Evolutionary conservation across 2,113 vertebrate genomes (phyloP).

Genomic region (Apodemus speciosus): DNA sequence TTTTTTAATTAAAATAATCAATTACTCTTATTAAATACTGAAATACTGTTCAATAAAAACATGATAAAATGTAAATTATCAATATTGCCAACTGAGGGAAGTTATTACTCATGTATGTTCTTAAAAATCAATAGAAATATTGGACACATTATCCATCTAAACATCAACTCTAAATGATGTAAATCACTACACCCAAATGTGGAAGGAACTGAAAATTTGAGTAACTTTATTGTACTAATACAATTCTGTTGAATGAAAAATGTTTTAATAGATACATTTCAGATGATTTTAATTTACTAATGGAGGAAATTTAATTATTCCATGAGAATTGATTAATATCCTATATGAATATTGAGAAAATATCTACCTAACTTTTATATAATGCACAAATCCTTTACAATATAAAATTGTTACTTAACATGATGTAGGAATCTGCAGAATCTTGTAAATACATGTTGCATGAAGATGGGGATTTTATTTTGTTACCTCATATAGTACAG

Average conservation of each 20-base stretch:
- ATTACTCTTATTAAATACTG: neutral
- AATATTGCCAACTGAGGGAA: neutral
- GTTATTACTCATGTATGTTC: neutral
- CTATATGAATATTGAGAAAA: neutral
- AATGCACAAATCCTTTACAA: neutral
- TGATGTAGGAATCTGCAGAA: neutral
- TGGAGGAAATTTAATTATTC: neutral
- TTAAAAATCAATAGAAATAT: neutral
- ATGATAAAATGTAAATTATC: neutral
- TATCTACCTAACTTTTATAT: neutral
- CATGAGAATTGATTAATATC: neutral
- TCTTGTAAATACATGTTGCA: neutral
- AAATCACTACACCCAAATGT: neutral
- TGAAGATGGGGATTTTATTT: neutral
- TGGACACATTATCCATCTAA: neutral
- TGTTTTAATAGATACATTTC: neutral
- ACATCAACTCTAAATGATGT: neutral
- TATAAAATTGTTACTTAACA: neutral
- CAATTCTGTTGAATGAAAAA: neutral
- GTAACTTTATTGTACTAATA: neutral
- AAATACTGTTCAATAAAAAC: neutral
- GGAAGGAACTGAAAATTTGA: neutral
- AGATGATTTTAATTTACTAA: neutral
- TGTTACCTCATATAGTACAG: neutral
- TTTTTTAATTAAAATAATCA: no score